Percentiles rank a stretch among this genome's conserved stretches.
These are phyloP conservation scores for Heliocidaris tuberculata DNA, from an alignment of 35 echinoderm and acorn worm species.

Conservation along the genomic window DNA sequence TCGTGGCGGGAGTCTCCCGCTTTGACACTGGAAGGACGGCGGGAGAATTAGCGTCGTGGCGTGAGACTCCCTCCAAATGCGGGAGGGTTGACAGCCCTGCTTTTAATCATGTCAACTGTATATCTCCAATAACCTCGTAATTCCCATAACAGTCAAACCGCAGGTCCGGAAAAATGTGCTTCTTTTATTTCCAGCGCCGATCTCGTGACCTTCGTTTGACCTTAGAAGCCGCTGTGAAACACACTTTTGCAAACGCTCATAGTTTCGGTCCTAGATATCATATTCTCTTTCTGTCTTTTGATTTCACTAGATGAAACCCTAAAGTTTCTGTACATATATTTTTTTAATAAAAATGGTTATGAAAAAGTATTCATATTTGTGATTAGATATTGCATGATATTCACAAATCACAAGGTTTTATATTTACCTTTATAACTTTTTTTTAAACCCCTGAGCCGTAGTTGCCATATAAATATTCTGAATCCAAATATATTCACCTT, in stretches of 20 bases:
- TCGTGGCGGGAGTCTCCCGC: too few relatives aligned
- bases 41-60: too few relatives aligned
- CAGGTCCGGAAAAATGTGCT: background rate
- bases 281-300: background rate
- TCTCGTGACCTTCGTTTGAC: conserved; percentile 15
- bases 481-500: conserved; percentile 14
- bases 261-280: background rate
- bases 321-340: background rate
- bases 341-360: background rate
- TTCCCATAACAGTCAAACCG: background rate
- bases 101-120: too few relatives aligned
- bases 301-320: background rate
- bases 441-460: background rate
- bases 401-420: background rate
- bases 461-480: background rate
- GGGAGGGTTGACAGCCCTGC: too few relatives aligned
- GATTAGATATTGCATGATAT: background rate
- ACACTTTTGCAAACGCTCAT: background rate
- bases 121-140: too few relatives aligned
- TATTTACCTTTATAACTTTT: background rate
- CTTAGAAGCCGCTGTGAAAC: background rate
- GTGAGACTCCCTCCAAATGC: too few relatives aligned
- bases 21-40: too few relatives aligned
- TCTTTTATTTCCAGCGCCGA: background rate
- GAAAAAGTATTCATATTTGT: background rate